These are phyloP conservation scores for Coleophora deauratella DNA, from an alignment of 2,888 invertebrate species.

Conservation along the genomic window DNA sequence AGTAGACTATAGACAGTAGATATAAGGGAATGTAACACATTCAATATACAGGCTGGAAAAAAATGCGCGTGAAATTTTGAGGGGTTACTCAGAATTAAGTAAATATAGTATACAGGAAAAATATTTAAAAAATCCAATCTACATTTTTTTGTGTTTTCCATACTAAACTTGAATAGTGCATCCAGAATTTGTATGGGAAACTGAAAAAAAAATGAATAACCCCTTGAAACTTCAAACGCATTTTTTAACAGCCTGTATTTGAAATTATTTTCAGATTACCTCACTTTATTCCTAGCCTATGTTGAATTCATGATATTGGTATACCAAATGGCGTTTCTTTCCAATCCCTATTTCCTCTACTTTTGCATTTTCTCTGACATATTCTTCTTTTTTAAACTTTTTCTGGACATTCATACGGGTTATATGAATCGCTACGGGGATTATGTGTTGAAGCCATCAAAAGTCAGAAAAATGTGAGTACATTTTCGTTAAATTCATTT, in stretches of 20 bases:
- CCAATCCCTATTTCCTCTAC: constrained; percentile 41
- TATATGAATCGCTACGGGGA: constrained; percentile 68
- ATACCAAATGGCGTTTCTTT: constrained; percentile 67
- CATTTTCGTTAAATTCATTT: too few species aligned
- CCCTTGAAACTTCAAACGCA: too few species aligned
- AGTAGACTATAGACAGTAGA: too few species aligned
- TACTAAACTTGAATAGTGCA: too few species aligned
- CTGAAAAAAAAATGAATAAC: too few species aligned
- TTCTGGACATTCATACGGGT: constrained; percentile 62
- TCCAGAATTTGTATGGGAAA: not conserved
- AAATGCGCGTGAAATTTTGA: too few species aligned
- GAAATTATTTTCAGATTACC: constrained; percentile 50
- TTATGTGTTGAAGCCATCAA: constrained; percentile 53
- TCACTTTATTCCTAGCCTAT: constrained; percentile 53
- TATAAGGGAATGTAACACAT: too few species aligned
- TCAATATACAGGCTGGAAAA: too few species aligned
- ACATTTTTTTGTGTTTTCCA: not conserved
- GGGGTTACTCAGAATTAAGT: not conserved
- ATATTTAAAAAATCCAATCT: too few species aligned
- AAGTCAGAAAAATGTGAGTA: constrained; percentile 59
- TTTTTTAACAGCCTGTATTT: too few species aligned
- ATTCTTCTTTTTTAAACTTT: constrained; percentile 55
- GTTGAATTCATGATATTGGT: constrained; percentile 55
- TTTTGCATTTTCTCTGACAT: constrained; percentile 48
- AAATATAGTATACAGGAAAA: not conserved